Percentiles rank a stretch among this genome's conserved stretches.
phyloP scores from a whole-genome alignment of 2,888 invertebrate genomes.

The Allygus modestus region DNA sequence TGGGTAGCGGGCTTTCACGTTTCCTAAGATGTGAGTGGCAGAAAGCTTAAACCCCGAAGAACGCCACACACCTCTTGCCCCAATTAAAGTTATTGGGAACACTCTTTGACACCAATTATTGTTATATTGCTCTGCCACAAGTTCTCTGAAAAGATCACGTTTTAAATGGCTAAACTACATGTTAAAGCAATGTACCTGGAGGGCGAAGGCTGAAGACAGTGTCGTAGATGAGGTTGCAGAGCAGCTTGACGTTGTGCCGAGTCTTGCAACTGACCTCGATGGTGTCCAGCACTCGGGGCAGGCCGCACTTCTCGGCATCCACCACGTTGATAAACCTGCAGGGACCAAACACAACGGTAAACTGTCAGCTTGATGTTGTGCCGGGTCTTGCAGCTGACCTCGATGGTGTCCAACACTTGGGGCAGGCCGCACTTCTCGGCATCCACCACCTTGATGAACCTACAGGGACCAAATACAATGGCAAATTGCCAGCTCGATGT shows the following conservation, averaged over 20 bases:
- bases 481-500: constrained; percentile 86
- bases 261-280: constrained; percentile 94
- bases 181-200: constrained; percentile 79
- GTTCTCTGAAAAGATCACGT: no score
- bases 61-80: no score
- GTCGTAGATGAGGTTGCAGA: constrained; percentile 95
- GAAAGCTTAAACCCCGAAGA: no score
- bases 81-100: no score
- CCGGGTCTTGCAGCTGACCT: constrained; percentile 91
- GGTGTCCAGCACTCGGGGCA: constrained; percentile 95
- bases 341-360: neutral
- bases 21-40: no score
- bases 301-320: constrained; percentile 96
- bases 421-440: constrained; percentile 98
- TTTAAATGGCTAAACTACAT: no score
- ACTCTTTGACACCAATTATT: no score
- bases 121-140: no score
- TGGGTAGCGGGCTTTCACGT: no score
- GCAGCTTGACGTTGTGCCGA: constrained; percentile 90
- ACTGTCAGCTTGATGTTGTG: constrained; percentile 93
- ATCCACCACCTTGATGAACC: constrained; percentile 94
- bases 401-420: constrained; percentile 93
- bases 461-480: constrained; percentile 57
- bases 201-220: constrained; percentile 94
- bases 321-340: constrained; percentile 90